Evolutionary conservation across 2,888 invertebrate genomes (phyloP).

Genomic region (Plemyria rubiginata): DNA sequence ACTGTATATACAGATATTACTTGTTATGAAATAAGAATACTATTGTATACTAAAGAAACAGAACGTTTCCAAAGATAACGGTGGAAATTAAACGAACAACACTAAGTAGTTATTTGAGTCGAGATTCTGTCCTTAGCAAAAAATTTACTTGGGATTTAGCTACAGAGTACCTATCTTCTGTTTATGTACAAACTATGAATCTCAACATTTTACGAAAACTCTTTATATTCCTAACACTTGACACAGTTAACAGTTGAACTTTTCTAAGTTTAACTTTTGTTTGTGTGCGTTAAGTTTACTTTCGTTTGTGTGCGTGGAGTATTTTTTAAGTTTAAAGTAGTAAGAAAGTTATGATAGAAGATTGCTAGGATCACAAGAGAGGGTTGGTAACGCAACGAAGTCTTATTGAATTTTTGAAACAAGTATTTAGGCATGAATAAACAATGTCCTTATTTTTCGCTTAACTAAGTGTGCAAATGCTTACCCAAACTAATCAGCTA

Average conservation of each 20-base stretch:
- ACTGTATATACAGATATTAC: not conserved
- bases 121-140: slow-evolving; percentile 29
- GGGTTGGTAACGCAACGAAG: no score
- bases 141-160: slow-evolving; percentile 35
- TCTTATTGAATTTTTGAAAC: no score
- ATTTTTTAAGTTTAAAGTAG: not conserved
- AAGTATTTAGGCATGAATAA: no score
- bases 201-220: slow-evolving; percentile 37
- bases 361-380: not conserved
- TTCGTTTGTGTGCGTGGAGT: not conserved
- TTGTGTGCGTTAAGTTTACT: slow-evolving; percentile 19
- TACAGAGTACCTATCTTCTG: slow-evolving; percentile 24
- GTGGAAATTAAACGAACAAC: slow-evolving; percentile 24
- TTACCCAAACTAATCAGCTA: not conserved
- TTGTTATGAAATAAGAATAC: not conserved
- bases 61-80: slow-evolving; percentile 27
- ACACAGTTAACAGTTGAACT: no score
- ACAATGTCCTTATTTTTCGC: not conserved
- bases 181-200: slow-evolving; percentile 32
- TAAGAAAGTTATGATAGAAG: no score
- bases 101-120: slow-evolving; percentile 16
- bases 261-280: slow-evolving; percentile 25
- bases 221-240: slow-evolving; percentile 28
- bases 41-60: slow-evolving; percentile 12
- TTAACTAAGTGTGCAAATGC: not conserved